phyloP scores from a whole-genome alignment of 2,113 vertebrate genomes.

The Picathartes gymnocephalus region DNA sequence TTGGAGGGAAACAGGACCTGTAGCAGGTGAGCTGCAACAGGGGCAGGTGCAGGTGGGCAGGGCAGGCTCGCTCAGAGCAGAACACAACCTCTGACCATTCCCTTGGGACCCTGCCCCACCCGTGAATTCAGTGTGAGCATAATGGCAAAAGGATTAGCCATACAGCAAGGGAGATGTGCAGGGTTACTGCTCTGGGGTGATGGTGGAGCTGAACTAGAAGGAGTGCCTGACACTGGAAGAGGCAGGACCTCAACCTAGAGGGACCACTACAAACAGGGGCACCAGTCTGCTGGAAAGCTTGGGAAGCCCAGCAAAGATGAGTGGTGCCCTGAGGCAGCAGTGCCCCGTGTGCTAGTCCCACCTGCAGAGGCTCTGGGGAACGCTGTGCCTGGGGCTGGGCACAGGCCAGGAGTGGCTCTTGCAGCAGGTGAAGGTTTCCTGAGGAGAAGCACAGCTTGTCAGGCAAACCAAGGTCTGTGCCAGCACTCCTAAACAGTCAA shows the following conservation, averaged over 20 bases:
- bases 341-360: neutral
- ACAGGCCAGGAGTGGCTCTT: neutral
- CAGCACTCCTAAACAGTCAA: neutral
- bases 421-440: neutral
- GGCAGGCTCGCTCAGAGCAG: neutral
- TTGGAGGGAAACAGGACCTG: neutral
- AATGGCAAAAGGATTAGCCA: neutral
- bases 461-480: neutral
- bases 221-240: neutral
- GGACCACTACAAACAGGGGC: neutral
- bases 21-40: neutral
- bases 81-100: neutral
- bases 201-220: rapidly evolving
- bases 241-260: neutral
- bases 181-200: neutral
- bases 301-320: neutral
- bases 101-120: neutral
- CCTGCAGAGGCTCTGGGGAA: neutral
- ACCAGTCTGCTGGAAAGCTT: neutral
- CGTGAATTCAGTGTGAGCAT: rapidly evolving
- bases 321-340: neutral
- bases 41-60: neutral
- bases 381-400: rapidly evolving
- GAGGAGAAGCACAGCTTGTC: neutral
- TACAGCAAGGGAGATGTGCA: no score